These are phyloP conservation scores for Epicampocera succincta DNA, from an alignment of 2,888 invertebrate genomes.

Conservation along the genomic window DNA sequence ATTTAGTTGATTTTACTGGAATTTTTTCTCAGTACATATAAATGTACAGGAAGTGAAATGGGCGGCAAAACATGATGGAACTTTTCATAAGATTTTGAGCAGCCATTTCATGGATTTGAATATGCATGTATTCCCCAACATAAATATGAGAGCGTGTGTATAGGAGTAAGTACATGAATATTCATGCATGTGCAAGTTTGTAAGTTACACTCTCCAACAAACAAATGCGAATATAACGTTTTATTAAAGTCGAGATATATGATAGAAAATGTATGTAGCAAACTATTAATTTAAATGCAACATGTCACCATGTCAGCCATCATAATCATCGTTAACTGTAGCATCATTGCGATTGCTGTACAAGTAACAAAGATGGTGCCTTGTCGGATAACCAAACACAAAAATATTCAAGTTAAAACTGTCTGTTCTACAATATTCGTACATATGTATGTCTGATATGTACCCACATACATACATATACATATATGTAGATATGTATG, in stretches of 20 bases:
- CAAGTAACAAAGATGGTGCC: conserved; percentile 8
- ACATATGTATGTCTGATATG: too few relatives aligned
- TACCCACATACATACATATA: too few relatives aligned
- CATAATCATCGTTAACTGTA: conserved; percentile 23
- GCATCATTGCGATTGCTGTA: conserved; percentile 19
- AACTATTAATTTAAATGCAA: conserved; percentile 63
- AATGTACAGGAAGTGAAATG: too few relatives aligned
- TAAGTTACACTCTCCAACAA: neutral
- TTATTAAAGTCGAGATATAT: neutral
- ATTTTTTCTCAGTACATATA: too few relatives aligned
- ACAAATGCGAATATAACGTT: neutral
- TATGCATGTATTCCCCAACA: conserved; percentile 16
- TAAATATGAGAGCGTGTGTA: too few relatives aligned
- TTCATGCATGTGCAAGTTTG: neutral
- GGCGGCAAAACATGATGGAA: too few relatives aligned
- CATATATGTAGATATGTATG: too few relatives aligned
- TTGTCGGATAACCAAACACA: neutral
- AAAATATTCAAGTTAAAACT: neutral
- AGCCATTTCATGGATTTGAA: conserved; percentile 7
- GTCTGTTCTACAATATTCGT: neutral
- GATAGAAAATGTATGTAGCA: conserved; percentile 20
- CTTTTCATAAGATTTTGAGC: conserved; percentile 7
- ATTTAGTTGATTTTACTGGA: too few relatives aligned
- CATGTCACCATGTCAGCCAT: conserved; percentile 63
- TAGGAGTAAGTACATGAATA: neutral